Base-by-base conservation (phyloP, 2,888 invertebrate species). In the Bugulina stolonifera region DNA sequence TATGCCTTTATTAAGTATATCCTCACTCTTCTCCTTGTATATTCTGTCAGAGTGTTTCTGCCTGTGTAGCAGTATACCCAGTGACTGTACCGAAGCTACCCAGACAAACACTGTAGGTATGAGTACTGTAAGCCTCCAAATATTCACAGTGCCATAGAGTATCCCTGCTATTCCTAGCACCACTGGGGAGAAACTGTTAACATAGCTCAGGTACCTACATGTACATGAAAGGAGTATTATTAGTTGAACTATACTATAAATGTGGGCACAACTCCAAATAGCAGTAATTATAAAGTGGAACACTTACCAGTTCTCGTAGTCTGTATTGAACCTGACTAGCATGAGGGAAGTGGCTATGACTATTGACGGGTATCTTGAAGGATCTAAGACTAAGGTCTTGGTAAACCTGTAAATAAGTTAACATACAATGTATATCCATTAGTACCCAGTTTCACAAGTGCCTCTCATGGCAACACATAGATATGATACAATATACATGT, bases 181-280 rank as follows among this genome's bases (percentile, higher is more conserved):
- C 10, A 64, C 64, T 2, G 64, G 64, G 5, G 64, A 29, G 32
- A 64, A 64, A 34, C 64, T 64, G 34, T 64, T 64, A 10, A n/a
- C 34, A 34, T 64, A 64, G 32, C 64, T 64, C 64, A 64, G 64
- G 64, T 64, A 64, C 64, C 64, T 64, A 25, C n/a, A 43, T n/a
- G n/a, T n/a, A n/a, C n/a, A n/a, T n/a, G n/a, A n/a, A n/a, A n/a
- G n/a, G n/a, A n/a, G n/a, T n/a, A 43, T 43, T 43, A 43, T 43
- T 43, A 43, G 43, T 43, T 43, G 18, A 43, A 5, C 18, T 43
- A 5, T 10, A 43, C 5, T 43, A 43, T 43, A 43, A 5, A 18
- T 43, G 5, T 43, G 18, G 18, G 43, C 43, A 43, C 18, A 10
- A 43, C 5, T 10, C 43, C 5, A 10, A 43, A 43, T 43, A 43